phyloP scores from a whole-genome alignment of 2,888 invertebrate species.

The Macaria notata region DNA sequence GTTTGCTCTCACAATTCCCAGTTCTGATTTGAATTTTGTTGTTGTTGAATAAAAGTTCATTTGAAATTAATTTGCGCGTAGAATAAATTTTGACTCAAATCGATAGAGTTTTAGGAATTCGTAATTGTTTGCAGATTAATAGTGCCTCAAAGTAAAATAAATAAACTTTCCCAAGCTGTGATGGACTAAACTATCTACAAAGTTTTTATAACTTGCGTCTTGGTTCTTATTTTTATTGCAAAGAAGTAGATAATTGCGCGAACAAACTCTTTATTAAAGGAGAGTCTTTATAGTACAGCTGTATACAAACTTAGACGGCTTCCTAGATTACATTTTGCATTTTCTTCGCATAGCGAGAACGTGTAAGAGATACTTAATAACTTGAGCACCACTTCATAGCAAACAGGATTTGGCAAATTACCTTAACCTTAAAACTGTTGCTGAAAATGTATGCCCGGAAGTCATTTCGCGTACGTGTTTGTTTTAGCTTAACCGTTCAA shows the following conservation, averaged over 20 bases:
- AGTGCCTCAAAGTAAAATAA: not conserved
- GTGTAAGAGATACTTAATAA: constrained; percentile 34
- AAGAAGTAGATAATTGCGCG: constrained; percentile 1
- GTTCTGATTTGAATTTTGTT: constrained; percentile 51
- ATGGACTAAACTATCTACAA: not conserved
- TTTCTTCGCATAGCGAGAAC: constrained; percentile 20
- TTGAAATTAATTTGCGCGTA: constrained; percentile 46
- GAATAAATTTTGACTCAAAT: constrained; percentile 14
- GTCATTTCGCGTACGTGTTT: constrained; percentile 67
- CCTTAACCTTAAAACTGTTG: constrained; percentile 58
- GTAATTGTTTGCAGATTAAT: not conserved
- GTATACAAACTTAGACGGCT: constrained; percentile 1
- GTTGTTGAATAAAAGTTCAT: constrained; percentile 45
- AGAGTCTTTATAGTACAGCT: constrained; percentile 2
- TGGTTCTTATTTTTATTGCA: not conserved
- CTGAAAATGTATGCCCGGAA: constrained; percentile 58
- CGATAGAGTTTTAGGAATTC: not conserved
- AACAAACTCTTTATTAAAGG: constrained; percentile 3
- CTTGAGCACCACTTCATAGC: constrained; percentile 47
- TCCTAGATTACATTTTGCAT: constrained; percentile 10
- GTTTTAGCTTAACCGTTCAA: constrained; percentile 59
- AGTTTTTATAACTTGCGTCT: not conserved
- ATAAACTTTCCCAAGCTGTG: no score
- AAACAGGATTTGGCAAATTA: constrained; percentile 61
- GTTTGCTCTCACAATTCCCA: constrained; percentile 53